A percentile compares a stretch with the other conserved stretches of the same genome.
Conservation (phyloP, 2,113 vertebrate species). For the Toxotes chatareus region DNA sequence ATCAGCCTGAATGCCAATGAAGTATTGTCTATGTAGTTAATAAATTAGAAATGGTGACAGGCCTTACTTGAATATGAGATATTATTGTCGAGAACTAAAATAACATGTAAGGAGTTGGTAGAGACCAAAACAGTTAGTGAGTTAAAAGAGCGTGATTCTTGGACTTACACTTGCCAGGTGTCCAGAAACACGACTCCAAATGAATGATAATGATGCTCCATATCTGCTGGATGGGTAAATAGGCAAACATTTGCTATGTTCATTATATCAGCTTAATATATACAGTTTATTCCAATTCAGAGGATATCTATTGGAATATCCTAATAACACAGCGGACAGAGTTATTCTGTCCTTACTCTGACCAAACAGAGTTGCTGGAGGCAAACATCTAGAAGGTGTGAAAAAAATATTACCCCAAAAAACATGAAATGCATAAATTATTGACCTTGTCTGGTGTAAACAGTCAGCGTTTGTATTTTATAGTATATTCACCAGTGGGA, state of each 20-base stretch:
- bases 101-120: neutral
- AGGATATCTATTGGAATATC: neutral
- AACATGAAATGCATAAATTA: neutral
- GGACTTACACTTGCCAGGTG: neutral
- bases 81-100: neutral
- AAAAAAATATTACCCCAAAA: neutral
- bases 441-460: neutral
- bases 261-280: neutral
- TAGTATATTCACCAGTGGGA: neutral
- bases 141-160: neutral
- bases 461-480: neutral
- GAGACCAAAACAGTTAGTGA: constrained; percentile 1
- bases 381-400: neutral
- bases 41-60: neutral
- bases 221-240: neutral
- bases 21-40: neutral
- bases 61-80: neutral
- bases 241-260: neutral
- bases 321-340: neutral
- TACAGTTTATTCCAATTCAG: neutral
- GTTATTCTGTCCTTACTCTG: neutral
- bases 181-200: neutral
- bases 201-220: neutral
- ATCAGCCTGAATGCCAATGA: neutral
- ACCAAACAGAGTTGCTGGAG: neutral